These are phyloP conservation scores for Ypsolopha sequella DNA, from an alignment of 2,888 invertebrate species.

Conservation along the genomic window DNA sequence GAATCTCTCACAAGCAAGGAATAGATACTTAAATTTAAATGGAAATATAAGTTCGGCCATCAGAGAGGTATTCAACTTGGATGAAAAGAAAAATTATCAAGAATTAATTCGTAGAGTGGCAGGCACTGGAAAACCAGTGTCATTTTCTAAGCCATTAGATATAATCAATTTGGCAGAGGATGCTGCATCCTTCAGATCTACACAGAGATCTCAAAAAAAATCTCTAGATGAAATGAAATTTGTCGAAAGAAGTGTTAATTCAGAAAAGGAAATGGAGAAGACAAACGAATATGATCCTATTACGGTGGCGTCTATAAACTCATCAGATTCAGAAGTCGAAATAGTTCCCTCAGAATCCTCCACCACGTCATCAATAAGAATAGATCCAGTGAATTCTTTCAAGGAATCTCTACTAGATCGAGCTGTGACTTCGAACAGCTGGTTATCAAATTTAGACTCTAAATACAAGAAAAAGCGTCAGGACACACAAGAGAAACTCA, in stretches of 20 bases:
- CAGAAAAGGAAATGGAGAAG: conserved; percentile 32
- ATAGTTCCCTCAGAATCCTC: conserved; percentile 51
- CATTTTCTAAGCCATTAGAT: conserved; percentile 29
- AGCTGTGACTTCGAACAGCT: conserved; percentile 58
- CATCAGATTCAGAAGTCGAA: conserved; percentile 59
- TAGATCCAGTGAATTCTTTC: conserved; percentile 67
- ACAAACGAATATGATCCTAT: conserved; percentile 52
- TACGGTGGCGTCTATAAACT: conserved; percentile 55
- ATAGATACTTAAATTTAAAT: conserved; percentile 34
- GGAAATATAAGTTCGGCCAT: conserved; percentile 45
- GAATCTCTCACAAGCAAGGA: conserved; percentile 33
- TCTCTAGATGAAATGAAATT: conserved; percentile 44
- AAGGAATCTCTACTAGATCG: conserved; percentile 66
- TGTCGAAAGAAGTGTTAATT: conserved; percentile 31
- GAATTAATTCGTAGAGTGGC: conserved; percentile 60
- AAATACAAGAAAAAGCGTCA: conserved; percentile 54
- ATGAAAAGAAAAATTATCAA: conserved; percentile 68
- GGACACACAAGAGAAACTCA: conserved; percentile 51
- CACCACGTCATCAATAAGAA: conserved; percentile 41
- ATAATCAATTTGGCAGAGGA: conserved; percentile 45
- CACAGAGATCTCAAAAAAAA: conserved; percentile 40
- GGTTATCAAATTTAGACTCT: conserved; percentile 61
- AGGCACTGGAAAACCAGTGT: conserved; percentile 27
- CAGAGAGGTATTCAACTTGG: conserved; percentile 66
- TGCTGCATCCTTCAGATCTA: conserved; percentile 38